Base-by-base conservation (phyloP, 2,797 vertebrate species). In the Taenioides sp. region DNA sequence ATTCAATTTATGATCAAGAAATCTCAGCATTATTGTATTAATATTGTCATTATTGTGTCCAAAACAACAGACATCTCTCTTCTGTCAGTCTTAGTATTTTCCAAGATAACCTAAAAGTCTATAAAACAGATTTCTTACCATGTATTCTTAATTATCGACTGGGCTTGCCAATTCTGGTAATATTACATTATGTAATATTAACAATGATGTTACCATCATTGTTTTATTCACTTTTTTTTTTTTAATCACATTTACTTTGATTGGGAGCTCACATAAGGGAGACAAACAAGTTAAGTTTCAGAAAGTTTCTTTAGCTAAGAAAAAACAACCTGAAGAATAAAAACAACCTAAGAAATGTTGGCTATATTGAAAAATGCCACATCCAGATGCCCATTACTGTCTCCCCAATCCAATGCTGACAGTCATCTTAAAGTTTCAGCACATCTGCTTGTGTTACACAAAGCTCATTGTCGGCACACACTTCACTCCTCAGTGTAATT, bases 401-500 rank as follows among this genome's bases (percentile, higher is more conserved):
- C 27, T 34, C 16, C 27, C 58, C 16, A 18, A 11, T 37, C 20
- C 31, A 62, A 12, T 22, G 18, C 1, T 62, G 69, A 78, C 67
- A 74, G 58, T 60, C 40, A 65, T 76, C 77, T 76, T 50, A 73
- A 75, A 80, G 81, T 84, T 80, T 61, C 65, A 59, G 34, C 12
- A 43, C 40, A 60, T 78, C 73, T 74, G 71, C 49, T 69, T 25
- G 47, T 84, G 81, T 75, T 81, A 47, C 69, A 83, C n/a, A 80
- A 85, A 84, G 80, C 85, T 79, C 67, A 72, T 88, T 75, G 82
- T 91, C 74, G 80, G 76, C 80, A 71, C 80, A 71, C 87, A 89
- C 81, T 92, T 90, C 82, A 87, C 91, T 90, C 87, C 87, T 88
- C 81, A 78, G 70, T 88, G 87, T 87, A 92, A 92, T 93, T 88